Evolutionary conservation across 2,888 invertebrate genomes (phyloP), one percentile per base, ranked within the genome.

Genomic region (Hipparchia sbordonii): DNA sequence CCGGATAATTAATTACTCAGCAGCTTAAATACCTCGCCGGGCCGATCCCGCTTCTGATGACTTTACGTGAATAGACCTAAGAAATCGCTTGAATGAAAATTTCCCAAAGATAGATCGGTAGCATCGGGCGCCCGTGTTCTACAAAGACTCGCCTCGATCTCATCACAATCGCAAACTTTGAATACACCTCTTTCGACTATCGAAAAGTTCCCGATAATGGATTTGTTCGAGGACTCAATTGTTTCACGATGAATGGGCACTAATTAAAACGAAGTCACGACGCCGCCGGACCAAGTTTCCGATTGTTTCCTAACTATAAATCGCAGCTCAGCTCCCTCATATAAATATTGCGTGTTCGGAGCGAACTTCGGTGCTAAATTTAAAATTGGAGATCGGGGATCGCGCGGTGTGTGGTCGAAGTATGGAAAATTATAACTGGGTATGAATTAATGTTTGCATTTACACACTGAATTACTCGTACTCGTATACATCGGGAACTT

Each of bases 261-360:
- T 94, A 94, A 94, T 94, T 94, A 94, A 93, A 94, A 94, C 89
- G 91, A 91, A 93, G 92, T 93, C 92, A 90, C 88, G 89, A 85
- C 90, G 89, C 85, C 82, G 89, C 85, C 82, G 88, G 91, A 89
- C 90, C 87, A 90, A 92, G 87, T 92, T 92, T 83, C 82, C 88
- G 88, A 92, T 91, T 92, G 91, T 92, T 90, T 87, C 86, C 85
- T 78, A 88, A 90, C 91, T 91, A 91, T 91, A 92, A 92, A 92
- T 92, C 90, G 89, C 85, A 82, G 87, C 82, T 80, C 85, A 80
- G 82, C 85, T 85, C 85, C 83, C 88, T 87, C 87, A 90, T 92
- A 92, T 91, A 92, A 91, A 92, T 92, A 92, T 90, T 89, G 88
- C 84, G 85, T 84, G 84, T 78, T 80, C 74, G 61, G 75, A 65